Base-by-base conservation (phyloP, 1,140 invertebrate species). In the Mercenaria mercenaria region DNA sequence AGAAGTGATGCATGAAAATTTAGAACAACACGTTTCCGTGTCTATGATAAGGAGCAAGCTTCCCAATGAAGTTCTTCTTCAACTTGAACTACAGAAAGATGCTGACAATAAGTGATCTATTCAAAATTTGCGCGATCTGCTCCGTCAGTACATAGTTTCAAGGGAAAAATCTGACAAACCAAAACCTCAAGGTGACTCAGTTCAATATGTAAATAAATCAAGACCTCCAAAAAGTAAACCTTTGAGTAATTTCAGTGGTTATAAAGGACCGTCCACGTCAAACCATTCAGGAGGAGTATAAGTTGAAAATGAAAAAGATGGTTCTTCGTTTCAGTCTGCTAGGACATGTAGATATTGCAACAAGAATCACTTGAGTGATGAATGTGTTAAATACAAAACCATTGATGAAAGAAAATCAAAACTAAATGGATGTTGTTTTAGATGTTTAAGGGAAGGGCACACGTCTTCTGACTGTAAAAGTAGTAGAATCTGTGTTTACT, bases 71-170 rank as follows among this genome's bases (percentile, higher is more conserved):
- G 77, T 50, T 13, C 13, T 82, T 13, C 79, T 76, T 1, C 87
- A 89, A 47, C 56, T 89, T 20, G 67, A 89, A 52, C 64, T 88
- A 29, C 80, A 59, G 50, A 89, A 83, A 41, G 64, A 79, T n/a
- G n/a, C n/a, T n/a, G n/a, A n/a, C n/a, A n/a, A n/a, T n/a, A n/a
- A n/a, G n/a, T n/a, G n/a, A n/a, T 6, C 34, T 32, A 67, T 29
- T 26, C 1, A 23, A 8, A 26, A n/a, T 13, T 2, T 6, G 15
- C 43, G 43, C 18, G 43, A 47, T 47, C 43, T 47, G 8, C 43
- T 47, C 43, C 43, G 56, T 13, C 18, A 8, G n/a, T n/a, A n/a
- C n/a, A n/a, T n/a, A n/a, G n/a, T n/a, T n/a, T n/a, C n/a, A n/a
- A n/a, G n/a, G n/a, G n/a, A n/a, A n/a, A n/a, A n/a, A n/a, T n/a